phyloP scores from a whole-genome alignment of 2,113 vertebrate genomes.

The Gallinago jamesoni region DNA sequence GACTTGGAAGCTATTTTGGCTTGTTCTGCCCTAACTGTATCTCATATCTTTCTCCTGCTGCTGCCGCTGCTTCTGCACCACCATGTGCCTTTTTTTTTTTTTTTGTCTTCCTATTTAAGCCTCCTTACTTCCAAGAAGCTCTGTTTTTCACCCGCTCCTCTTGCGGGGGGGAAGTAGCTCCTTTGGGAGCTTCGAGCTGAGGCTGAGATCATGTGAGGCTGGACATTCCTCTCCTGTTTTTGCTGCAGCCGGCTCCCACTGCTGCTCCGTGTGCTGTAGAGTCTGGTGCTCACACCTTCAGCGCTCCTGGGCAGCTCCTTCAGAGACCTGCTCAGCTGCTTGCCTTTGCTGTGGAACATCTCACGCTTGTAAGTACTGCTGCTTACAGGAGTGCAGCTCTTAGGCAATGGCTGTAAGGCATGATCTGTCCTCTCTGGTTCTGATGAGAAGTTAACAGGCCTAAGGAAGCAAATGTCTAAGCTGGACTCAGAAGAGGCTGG shows the following conservation, averaged over 20 bases:
- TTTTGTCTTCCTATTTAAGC: slow-evolving; percentile 71
- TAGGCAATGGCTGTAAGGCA: slow-evolving; percentile 74
- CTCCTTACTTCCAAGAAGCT: slow-evolving; percentile 84
- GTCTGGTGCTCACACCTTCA: slow-evolving; percentile 74
- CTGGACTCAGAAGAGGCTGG: slow-evolving; percentile 91
- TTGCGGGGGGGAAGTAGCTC: slow-evolving; percentile 80
- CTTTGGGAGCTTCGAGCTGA: slow-evolving; percentile 78
- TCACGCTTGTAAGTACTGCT: slow-evolving; percentile 80
- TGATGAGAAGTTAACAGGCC: slow-evolving; percentile 83
- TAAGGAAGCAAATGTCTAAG: slow-evolving; percentile 92
- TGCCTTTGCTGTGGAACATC: slow-evolving; percentile 87
- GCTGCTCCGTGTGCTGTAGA: slow-evolving; percentile 82
- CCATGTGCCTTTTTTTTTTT: not conserved
- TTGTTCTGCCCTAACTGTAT: slow-evolving; percentile 31
- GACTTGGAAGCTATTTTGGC: slow-evolving; percentile 21
- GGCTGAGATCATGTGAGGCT: slow-evolving; percentile 72
- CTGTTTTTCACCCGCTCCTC: slow-evolving; percentile 78
- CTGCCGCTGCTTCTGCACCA: slow-evolving; percentile 18
- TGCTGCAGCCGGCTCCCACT: slow-evolving; percentile 80
- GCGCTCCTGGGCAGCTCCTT: slow-evolving; percentile 85
- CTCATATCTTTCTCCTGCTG: slow-evolving; percentile 22
- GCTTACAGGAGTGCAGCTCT: slow-evolving; percentile 78
- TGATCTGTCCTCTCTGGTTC: slow-evolving; percentile 80
- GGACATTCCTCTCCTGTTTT: slow-evolving; percentile 84
- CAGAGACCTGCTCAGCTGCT: slow-evolving; percentile 93